phyloP scores from a whole-genome alignment of 2,888 invertebrate genomes.

The Yponomeuta plumbellus region DNA sequence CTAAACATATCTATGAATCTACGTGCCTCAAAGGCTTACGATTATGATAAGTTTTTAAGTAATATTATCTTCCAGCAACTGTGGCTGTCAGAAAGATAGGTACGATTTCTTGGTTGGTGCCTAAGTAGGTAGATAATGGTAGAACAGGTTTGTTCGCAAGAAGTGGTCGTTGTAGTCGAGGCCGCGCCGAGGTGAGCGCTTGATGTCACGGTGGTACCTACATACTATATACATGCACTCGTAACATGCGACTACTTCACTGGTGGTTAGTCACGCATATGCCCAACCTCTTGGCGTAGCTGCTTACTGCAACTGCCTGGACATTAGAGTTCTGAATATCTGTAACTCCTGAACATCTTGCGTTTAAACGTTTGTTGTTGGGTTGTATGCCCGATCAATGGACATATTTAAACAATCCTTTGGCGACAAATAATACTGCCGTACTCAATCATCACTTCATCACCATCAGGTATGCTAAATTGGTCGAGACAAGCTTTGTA shows the following conservation, averaged over 20 bases:
- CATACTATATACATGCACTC: conserved; percentile 18
- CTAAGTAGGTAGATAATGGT: conserved; percentile 9
- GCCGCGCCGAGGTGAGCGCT: conserved; percentile 64
- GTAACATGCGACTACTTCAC: conserved; percentile 29
- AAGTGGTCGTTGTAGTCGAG: conserved; percentile 57
- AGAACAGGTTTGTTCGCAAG: conserved; percentile 63
- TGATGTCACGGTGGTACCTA: conserved; percentile 36
- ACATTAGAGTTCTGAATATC: background rate
- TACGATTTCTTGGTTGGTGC: conserved; percentile 7
- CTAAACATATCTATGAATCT: background rate
- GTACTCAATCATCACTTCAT: background rate
- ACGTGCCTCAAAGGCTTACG: conserved; percentile 2
- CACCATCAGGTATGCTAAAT: background rate
- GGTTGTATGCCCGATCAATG: too few species aligned
- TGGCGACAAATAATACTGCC: background rate
- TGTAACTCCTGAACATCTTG: too few species aligned
- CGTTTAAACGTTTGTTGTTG: too few species aligned
- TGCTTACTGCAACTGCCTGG: conserved; percentile 25
- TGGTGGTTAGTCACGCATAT: conserved; percentile 64
- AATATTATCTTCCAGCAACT: background rate
- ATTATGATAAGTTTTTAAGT: background rate
- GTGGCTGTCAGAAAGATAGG: background rate
- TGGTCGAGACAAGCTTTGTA: background rate
- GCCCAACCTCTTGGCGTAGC: conserved; percentile 46
- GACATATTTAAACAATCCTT: too few species aligned